These are phyloP conservation scores for Myotis daubentonii DNA, from an alignment of 2,797 vertebrate genomes.

Conservation along the genomic window DNA sequence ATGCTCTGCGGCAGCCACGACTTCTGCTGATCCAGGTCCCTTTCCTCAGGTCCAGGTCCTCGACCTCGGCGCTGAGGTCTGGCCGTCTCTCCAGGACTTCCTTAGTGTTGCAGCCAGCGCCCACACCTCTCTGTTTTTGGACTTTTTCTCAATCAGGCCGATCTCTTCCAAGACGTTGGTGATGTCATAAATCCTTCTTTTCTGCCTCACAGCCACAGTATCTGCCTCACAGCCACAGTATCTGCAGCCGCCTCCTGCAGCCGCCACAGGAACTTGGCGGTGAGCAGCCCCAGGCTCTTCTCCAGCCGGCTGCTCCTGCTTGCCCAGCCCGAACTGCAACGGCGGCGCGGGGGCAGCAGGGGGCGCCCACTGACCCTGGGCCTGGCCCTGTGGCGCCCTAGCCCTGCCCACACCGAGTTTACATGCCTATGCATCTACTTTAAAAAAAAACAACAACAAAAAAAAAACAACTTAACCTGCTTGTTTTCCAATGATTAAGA, in stretches of 20 bases:
- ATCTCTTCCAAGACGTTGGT: conserved; percentile 98
- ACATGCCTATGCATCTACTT: not conserved
- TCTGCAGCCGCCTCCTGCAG: conserved; percentile 93
- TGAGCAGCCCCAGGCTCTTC: conserved; percentile 97
- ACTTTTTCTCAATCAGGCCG: conserved; percentile 98
- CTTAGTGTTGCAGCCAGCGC: conserved; percentile 92
- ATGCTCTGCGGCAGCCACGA: conserved; percentile 94
- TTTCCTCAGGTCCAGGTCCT: conserved; percentile 94
- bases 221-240: conserved; percentile 91
- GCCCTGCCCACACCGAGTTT: too few relatives aligned
- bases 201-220: conserved; percentile 93
- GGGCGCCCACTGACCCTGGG: conserved; percentile 71
- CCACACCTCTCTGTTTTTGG: conserved; percentile 98
- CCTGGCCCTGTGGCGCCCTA: conserved; percentile 43
- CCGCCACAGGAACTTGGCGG: conserved; percentile 93
- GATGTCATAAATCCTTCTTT: conserved; percentile 98
- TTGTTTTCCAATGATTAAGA: not conserved
- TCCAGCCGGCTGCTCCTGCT: conserved; percentile 89
- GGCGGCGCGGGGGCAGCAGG: not conserved
- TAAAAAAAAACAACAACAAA: not conserved
- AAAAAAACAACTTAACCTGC: not conserved
- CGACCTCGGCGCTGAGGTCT: conserved; percentile 93
- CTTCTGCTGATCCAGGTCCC: conserved; percentile 94
- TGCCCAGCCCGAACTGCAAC: conserved; percentile 66
- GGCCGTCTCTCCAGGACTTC: conserved; percentile 92